These are phyloP conservation scores for Oceanites oceanicus DNA, from an alignment of 2,113 vertebrate species.

Conservation along the genomic window DNA sequence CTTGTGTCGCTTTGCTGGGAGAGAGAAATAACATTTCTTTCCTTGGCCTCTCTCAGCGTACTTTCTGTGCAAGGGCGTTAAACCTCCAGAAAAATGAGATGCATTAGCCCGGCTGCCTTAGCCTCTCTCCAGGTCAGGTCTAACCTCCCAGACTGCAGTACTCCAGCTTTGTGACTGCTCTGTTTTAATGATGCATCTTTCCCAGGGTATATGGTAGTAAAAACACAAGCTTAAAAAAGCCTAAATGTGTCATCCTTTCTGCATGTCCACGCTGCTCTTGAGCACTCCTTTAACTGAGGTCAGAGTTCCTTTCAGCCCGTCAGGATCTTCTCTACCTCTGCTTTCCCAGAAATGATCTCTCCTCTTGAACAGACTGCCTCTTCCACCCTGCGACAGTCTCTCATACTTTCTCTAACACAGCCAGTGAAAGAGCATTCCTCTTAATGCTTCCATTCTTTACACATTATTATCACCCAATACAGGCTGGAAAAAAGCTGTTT, in stretches of 20 bases:
- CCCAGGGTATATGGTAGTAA: background rate
- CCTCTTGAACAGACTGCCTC: background rate
- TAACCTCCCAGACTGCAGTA: background rate
- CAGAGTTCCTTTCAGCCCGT: background rate
- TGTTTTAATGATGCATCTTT: background rate
- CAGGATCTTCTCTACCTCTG: background rate
- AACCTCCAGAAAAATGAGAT: background rate
- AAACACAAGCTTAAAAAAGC: background rate
- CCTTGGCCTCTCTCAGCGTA: background rate
- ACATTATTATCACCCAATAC: constrained; percentile 7
- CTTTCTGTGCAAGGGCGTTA: background rate
- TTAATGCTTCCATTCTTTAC: background rate
- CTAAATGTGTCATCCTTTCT: background rate
- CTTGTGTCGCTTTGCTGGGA: background rate
- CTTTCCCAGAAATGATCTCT: background rate
- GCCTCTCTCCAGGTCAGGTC: background rate
- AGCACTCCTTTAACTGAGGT: background rate
- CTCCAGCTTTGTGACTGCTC: background rate
- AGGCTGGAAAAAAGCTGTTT: constrained; percentile 33
- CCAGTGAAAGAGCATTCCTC: background rate
- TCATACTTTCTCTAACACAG: background rate
- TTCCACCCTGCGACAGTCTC: background rate
- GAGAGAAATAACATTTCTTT: background rate
- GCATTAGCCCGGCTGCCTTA: background rate
- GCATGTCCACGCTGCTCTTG: background rate